Base-by-base conservation (phyloP, 2,888 invertebrate species). In the Lepeophtheirus nordmannii region DNA sequence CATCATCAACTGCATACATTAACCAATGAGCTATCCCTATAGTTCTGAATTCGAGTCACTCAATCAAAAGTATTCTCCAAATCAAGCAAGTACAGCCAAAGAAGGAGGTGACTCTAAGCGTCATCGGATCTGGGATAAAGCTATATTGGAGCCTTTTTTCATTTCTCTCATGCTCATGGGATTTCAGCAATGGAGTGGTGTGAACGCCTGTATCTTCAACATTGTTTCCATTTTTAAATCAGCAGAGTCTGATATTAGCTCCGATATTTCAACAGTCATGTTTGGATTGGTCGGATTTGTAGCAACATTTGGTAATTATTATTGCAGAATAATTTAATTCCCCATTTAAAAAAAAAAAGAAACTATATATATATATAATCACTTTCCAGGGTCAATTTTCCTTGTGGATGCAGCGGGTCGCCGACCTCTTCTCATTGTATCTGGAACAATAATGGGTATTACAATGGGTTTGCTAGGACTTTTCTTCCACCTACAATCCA, bases 101-200 rank as follows among this genome's bases (percentile, higher is more conserved):
- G 30, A 30, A 7, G 30, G 30, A 30, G 30, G 7, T 30, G 30
- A n/a, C n/a, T n/a, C 30, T 30, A 30, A 30, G 30, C 30, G 30
- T 30, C 30, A 30, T 5, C 30, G 7, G 30, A 30, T 30, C 30
- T 30, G 30, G 30, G 30, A 30, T 30, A 30, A 30, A 30, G 30
- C 30, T 17, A 59, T 69, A 12, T 62, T 63, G 57, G 66, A 67
- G 62, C 68, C 69, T 3, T 37, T 69, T 17, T 12, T 41, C 3
- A 67, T 68, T 23, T 63, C 68, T n/a, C 41, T 69, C 30, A 68
- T 61, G 8, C 65, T 69, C 17, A 67, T 70, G 67, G 67, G 68
- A 56, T 69, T 68, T 61, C 69, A 70, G 67, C 69, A 69, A 61
- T 67, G 69, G 17, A 58, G 65, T 17, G 70, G 70, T 12, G 67